Evolutionary conservation across 2,797 vertebrate genomes (phyloP).

Genomic region (Coreius guichenoti): DNA sequence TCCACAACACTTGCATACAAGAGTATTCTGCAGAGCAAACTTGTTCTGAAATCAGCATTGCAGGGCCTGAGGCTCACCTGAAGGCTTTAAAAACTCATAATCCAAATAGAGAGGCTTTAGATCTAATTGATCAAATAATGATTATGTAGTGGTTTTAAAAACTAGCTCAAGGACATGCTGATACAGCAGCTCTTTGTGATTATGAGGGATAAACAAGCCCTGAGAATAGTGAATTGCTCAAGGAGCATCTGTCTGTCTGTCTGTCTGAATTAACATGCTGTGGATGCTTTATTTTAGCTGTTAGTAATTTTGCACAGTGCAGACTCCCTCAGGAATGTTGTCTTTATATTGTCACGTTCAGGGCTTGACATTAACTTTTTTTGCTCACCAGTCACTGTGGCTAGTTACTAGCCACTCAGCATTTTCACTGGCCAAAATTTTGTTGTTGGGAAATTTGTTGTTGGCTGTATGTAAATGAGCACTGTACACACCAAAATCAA

Average conservation of each 20-base stretch:
- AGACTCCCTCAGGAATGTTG: not conserved
- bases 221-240: conserved; percentile 12
- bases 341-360: no score
- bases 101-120: conserved; percentile 16
- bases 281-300: not conserved
- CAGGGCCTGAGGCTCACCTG: conserved; percentile 35
- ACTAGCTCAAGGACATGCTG: conserved; percentile 28
- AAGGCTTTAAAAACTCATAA: conserved; percentile 36
- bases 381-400: no score
- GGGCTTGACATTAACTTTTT: no score
- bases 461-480: no score
- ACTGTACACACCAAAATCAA: no score
- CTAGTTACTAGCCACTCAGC: no score
- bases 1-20: conserved; percentile 14
- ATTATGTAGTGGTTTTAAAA: conserved; percentile 48
- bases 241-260: not conserved
- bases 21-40: conserved; percentile 49
- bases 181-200: conserved; percentile 35
- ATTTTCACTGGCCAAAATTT: no score
- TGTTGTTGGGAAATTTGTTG: no score
- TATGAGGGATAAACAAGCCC: conserved; percentile 38
- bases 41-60: conserved; percentile 25
- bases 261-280: not conserved
- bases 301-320: not conserved
- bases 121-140: conserved; percentile 61